Base-by-base conservation (phyloP, 2,797 vertebrate species). In the Phalanger gymnotis region DNA sequence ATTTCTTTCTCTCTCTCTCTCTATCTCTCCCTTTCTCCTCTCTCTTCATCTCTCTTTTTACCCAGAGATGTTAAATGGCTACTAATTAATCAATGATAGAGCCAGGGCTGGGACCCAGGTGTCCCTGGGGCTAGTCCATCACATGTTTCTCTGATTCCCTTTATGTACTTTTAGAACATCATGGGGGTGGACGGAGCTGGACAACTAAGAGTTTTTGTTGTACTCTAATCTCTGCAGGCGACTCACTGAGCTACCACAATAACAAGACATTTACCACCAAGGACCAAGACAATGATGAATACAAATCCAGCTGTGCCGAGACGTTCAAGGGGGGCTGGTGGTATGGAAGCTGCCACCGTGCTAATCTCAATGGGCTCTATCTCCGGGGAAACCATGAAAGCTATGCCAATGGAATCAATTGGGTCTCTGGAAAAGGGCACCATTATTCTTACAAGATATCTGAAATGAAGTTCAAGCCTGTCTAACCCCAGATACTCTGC, bases 311-410 rank as follows among this genome's bases (percentile, higher is more conserved):
- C 95, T 98, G 98, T 94, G 97, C 98, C 13, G n/a, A 9, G 14
- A 92, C 54, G 4, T 98, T 95, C 95, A 97, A 95, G 58, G 98
- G 98, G 92, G 98, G 91, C 0, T 98, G 98, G 98, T 98, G 98
- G 98, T 98, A 98, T 95, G 95, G 73, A 0, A 93, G 95, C 22
- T 98, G 98, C 54, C 98, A 98, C 34, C 53, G 81, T 57, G 98
- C 98, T 52, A 98, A 98, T 81, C 94, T 98, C 31, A 98, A 98
- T 5, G 97, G 98, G 2, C 96, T 96, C 51, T 98, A 98, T 90
- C 94, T 97, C 90, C 55, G 91, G 56, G 98, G 97, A 0, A 2
- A 0, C 0, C 97, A 97, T 0, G n/a, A 47, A 1, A 97, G 94
- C 81, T 97, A 95, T 0, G 97, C 97, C 22, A 95, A 97, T 56